Evolutionary conservation across 2,113 vertebrate species (phyloP).

Genomic region (Zosterops lateralis): DNA sequence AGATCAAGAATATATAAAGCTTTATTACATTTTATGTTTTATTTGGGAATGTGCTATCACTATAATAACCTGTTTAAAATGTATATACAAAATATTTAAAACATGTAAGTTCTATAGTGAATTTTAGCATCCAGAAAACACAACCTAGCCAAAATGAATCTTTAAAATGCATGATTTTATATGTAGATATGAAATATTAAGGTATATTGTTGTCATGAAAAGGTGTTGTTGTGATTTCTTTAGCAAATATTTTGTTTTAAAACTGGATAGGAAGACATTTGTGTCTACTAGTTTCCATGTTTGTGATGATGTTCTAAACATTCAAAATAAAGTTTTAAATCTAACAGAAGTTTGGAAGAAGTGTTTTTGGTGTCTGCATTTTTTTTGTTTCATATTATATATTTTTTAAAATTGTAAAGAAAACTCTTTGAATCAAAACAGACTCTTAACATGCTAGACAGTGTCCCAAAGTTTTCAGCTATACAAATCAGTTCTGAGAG

Average conservation of each 20-base stretch:
- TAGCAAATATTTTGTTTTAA: constrained; percentile 64
- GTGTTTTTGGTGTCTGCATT: neutral
- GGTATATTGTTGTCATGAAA: constrained; percentile 32
- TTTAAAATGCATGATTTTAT: constrained; percentile 64
- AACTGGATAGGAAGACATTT: constrained; percentile 53
- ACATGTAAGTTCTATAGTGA: neutral
- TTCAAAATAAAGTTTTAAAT: constrained; percentile 72
- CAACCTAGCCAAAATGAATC: neutral
- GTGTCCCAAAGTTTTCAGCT: neutral
- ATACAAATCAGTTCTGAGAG: neutral
- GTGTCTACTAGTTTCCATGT: constrained; percentile 72
- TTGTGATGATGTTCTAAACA: constrained; percentile 62
- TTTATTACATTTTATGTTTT: constrained; percentile 62
- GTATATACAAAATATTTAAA: neutral
- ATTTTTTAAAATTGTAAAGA: neutral
- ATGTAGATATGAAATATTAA: neutral
- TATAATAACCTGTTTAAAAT: constrained; percentile 47
- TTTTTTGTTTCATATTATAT: neutral
- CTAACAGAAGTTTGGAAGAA: neutral
- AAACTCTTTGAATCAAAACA: neutral
- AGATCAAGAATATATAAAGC: constrained; percentile 46
- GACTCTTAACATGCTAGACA: neutral
- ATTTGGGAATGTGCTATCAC: constrained; percentile 22
- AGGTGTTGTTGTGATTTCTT: constrained; percentile 36
- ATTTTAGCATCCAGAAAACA: constrained; percentile 1